These are phyloP conservation scores for Leucophenga montana DNA, from an alignment of 2,888 invertebrate species.

Conservation along the genomic window DNA sequence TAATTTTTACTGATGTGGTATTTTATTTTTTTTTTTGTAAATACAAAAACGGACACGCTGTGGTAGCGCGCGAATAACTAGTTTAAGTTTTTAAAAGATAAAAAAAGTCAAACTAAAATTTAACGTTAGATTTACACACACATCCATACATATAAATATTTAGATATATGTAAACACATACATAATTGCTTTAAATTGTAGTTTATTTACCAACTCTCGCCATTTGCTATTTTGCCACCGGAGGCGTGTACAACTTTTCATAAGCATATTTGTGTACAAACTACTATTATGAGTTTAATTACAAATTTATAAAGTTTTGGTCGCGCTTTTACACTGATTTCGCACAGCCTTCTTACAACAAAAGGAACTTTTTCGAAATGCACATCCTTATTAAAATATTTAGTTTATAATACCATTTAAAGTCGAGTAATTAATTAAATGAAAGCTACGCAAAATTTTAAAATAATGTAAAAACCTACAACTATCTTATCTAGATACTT, in stretches of 20 bases:
- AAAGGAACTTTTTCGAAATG: conserved; percentile 36
- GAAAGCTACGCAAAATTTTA: conserved; percentile 28
- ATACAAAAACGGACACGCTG: background rate
- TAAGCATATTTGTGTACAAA: background rate
- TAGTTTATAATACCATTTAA: conserved; percentile 18
- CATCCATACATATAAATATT: conserved; percentile 35
- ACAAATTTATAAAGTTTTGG: conserved; percentile 32
- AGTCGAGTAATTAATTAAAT: conserved; percentile 33
- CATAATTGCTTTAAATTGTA: conserved; percentile 43
- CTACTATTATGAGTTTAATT: conserved; percentile 25
- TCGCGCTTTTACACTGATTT: background rate
- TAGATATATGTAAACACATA: conserved; percentile 14
- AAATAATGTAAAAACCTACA: conserved; percentile 39
- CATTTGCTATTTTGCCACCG: background rate
- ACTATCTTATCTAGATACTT: conserved; percentile 30
- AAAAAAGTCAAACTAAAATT: conserved; percentile 59
- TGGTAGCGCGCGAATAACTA: background rate
- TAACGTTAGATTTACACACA: conserved; percentile 50
- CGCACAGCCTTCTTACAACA: conserved; percentile 33
- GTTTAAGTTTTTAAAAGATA: conserved; percentile 50
- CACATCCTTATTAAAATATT: conserved; percentile 24
- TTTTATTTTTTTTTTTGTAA: no score
- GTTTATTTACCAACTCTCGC: conserved; percentile 34
- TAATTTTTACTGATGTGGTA: no score
- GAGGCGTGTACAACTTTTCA: no score